Conservation (phyloP, 2,888 invertebrate species). For the Mesopsocus fuscifrons region DNA sequence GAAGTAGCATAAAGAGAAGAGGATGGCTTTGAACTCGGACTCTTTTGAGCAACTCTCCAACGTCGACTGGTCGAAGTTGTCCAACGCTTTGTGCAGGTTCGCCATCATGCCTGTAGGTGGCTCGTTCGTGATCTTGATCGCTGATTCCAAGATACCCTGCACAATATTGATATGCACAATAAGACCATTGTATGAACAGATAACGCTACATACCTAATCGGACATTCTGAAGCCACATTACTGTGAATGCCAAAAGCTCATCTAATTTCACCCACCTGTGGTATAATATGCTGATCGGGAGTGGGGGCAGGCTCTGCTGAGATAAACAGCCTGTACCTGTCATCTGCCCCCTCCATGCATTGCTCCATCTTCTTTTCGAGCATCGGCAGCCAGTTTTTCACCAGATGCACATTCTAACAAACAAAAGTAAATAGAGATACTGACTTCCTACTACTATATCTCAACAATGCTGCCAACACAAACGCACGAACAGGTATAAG, state of each 20-base stretch:
- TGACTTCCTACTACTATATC: not conserved
- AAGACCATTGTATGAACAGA: too few relatives aligned
- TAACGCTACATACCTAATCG: too few relatives aligned
- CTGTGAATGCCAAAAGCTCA: too few relatives aligned
- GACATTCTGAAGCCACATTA: too few relatives aligned
- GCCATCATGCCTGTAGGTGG: slow-evolving; percentile 91
- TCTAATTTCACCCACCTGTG: slow-evolving; percentile 25
- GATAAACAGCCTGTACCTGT: slow-evolving; percentile 50
- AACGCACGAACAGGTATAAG: not conserved
- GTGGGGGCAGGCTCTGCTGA: slow-evolving; percentile 72
- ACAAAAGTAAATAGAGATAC: slow-evolving; percentile 4
- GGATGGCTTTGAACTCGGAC: slow-evolving; percentile 75
- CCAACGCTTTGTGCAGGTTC: slow-evolving; percentile 80
- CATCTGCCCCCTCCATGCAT: slow-evolving; percentile 43
- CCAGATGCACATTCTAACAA: slow-evolving; percentile 77
- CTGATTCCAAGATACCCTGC: slow-evolving; percentile 79
- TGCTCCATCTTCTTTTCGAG: slow-evolving; percentile 85
- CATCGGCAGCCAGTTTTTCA: slow-evolving; percentile 68
- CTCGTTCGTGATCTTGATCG: slow-evolving; percentile 91
- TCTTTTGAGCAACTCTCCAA: slow-evolving; percentile 85
- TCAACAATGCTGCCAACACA: not conserved
- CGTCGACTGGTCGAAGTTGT: slow-evolving; percentile 83
- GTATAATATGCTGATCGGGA: slow-evolving; percentile 40
- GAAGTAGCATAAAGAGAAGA: slow-evolving; percentile 84
- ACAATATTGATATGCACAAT: too few relatives aligned